A percentile compares a stretch with the other conserved stretches of the same genome.
These are phyloP conservation scores for Plumapathes pennacea DNA, from an alignment of 92 coral and sea anemone species.

Conservation along the genomic window DNA sequence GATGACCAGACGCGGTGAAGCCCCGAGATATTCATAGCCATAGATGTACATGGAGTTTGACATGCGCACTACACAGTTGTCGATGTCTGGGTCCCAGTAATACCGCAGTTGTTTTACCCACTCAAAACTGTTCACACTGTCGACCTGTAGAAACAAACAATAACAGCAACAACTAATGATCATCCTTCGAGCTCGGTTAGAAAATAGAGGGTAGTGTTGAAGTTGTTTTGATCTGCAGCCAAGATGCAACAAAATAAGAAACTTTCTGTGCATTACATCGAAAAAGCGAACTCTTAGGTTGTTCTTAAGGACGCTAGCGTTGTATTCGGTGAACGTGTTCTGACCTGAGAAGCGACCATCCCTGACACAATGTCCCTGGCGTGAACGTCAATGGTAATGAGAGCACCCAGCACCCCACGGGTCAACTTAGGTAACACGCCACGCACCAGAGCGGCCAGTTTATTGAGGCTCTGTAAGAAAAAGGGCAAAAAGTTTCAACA, in stretches of 20 bases:
- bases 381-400: conserved; percentile 97
- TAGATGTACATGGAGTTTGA: conserved; percentile 96
- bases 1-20: conserved; percentile 93
- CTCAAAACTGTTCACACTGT: conserved; percentile 87
- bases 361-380: conserved; percentile 96
- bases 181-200: too few species aligned
- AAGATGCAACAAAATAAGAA: too few species aligned
- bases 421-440: conserved; percentile 98
- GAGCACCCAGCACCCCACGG: conserved; percentile 89
- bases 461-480: conserved; percentile 76
- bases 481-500: not conserved
- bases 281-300: not conserved
- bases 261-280: too few species aligned
- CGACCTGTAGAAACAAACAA: conserved; percentile 58
- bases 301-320: too few species aligned
- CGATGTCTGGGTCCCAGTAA: conserved; percentile 99
- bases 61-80: conserved; percentile 99
- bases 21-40: conserved; percentile 99
- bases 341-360: conserved; percentile 85
- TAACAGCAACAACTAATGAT: too few species aligned
- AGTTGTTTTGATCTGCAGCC: not conserved
- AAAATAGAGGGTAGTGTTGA: not conserved
- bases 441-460: conserved; percentile 95
- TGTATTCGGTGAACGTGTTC: not conserved
- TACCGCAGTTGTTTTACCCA: conserved; percentile 99